Evolutionary conservation across 2,113 vertebrate genomes (phyloP), one percentile per base, ranked within the genome.

Genomic region (Candoia aspera): DNA sequence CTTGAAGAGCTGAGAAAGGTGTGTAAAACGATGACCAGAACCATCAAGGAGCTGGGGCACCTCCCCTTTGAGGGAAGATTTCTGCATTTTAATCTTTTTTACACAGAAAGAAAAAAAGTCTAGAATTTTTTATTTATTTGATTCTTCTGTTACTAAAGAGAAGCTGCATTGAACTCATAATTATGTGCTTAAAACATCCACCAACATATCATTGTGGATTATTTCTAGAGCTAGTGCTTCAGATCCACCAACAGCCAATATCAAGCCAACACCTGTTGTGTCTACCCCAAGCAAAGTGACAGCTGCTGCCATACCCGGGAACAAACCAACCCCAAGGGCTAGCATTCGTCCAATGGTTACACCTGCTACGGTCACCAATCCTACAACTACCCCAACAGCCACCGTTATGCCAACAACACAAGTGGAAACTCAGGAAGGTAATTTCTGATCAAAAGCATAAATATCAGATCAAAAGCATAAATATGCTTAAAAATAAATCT

Each of bases 321-420:
- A 99, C 97, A 99, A 99, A 90, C 98, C 99, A 73, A 99, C 99
- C 42, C 99, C 99, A 1, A 97, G 99, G 94, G 99, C 99, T 33
- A 99, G 99, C 95, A 99, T 99, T 95, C 98, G 99, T 91, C 99
- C 99, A 0, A 99, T 99, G 99, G 98, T 99, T 89, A 99, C 99
- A 55, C 99, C 99, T 86, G 99, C 98, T 2, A 98, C 98, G 0
- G 98, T 99, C 13, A 98, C 99, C 86, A 99, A 98, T 12, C 99
- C 99, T 54, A 98, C 98, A 57, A 98, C 97, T 8, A 99, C 99
- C 6, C 99, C 99, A 62, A 99, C 99, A 2, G 99, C 99, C 54
- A 99, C 99, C 0, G 99, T 99, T 91, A 99, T 99, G 99, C 99
- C 99, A 54, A 99, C 99, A 57, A 99, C 99, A 24, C 99, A 99